A percentile compares a stretch with the other conserved stretches of the same genome.
phyloP scores from a whole-genome alignment of 2,888 invertebrate genomes.

The Chelonus formosanus region DNA sequence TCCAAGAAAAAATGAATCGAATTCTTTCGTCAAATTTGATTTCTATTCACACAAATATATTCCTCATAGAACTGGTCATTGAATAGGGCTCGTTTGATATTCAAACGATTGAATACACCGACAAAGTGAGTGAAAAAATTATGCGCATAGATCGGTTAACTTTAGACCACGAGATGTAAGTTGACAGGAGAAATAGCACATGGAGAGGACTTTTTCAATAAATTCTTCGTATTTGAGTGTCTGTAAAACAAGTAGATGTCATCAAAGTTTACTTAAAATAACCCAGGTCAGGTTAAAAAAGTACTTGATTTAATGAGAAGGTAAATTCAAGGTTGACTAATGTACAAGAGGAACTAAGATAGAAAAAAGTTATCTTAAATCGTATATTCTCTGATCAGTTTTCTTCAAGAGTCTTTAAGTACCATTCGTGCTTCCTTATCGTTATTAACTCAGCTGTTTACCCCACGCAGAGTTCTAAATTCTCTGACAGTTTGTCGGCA shows the following conservation, averaged over 20 bases:
- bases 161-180: too few relatives aligned
- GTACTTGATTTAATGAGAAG: conserved; percentile 9
- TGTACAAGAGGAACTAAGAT: too few relatives aligned
- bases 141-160: conserved; percentile 5
- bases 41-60: conserved; percentile 2
- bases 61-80: background rate
- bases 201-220: background rate
- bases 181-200: background rate
- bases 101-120: conserved; percentile 16
- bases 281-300: conserved; percentile 18
- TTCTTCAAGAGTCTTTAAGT: too few relatives aligned
- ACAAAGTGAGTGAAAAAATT: conserved; percentile 16
- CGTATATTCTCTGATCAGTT: too few relatives aligned
- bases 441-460: too few relatives aligned
- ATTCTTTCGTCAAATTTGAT: background rate
- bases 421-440: too few relatives aligned
- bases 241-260: conserved; percentile 15
- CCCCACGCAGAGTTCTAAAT: too few relatives aligned
- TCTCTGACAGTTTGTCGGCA: too few relatives aligned
- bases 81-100: conserved; percentile 15
- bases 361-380: too few relatives aligned
- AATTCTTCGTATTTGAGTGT: conserved; percentile 22
- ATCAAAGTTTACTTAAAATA: conserved; percentile 16
- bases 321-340: conserved; percentile 1
- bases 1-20: too few relatives aligned